phyloP scores from a whole-genome alignment of 2,888 invertebrate genomes.

The Perdita meconis region DNA sequence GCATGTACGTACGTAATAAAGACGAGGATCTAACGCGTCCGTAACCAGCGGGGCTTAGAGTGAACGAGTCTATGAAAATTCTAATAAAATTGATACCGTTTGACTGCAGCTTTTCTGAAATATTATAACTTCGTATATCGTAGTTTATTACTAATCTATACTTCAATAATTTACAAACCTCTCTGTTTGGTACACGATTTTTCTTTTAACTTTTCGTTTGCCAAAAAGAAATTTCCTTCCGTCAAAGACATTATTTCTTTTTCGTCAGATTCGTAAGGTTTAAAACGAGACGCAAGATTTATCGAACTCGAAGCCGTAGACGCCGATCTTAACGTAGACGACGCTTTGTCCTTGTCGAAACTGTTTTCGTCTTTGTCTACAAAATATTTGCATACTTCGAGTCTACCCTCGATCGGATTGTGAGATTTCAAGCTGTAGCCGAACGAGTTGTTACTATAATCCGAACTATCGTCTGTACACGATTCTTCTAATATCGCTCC shows the following conservation, averaged over 20 bases:
- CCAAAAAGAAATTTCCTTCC: constrained; percentile 13
- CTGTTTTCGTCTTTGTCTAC: constrained; percentile 83
- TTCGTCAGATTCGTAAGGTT: no score
- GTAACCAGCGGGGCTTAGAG: constrained; percentile 84
- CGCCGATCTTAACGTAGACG: constrained; percentile 83
- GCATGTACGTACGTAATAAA: constrained; percentile 74
- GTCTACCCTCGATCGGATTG: constrained; percentile 62
- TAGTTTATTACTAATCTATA: not conserved
- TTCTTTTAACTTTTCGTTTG: constrained; percentile 21
- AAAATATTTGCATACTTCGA: constrained; percentile 74
- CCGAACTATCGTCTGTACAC: constrained; percentile 70
- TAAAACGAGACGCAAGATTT: no score
- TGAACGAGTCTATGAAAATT: constrained; percentile 83
- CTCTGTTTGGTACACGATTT: constrained; percentile 22
- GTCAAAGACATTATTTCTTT: constrained; percentile 24
- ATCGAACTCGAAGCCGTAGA: constrained; percentile 81
- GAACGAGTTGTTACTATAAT: constrained; percentile 67
- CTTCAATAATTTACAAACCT: constrained; percentile 46
- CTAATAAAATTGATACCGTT: constrained; percentile 83
- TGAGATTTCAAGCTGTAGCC: constrained; percentile 61
- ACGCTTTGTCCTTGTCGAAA: constrained; percentile 82
- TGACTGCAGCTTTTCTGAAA: constrained; percentile 66
- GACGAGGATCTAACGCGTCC: constrained; percentile 81
- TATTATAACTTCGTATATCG: not conserved
- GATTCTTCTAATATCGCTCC: constrained; percentile 77